Conservation (phyloP, 2,888 invertebrate genomes). For the Drosophila fungiperda region DNA sequence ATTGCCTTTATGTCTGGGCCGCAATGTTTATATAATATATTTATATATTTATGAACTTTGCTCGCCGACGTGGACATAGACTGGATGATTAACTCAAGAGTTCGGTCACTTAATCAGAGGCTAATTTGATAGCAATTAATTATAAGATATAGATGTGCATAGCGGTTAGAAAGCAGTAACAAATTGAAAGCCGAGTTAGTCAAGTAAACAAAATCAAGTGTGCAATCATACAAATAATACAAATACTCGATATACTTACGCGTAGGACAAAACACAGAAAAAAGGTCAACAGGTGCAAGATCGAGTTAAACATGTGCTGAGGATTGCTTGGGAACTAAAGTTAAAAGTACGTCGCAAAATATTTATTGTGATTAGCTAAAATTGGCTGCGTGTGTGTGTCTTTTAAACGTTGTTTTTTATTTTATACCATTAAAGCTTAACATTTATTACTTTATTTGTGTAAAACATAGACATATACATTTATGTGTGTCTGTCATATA, state of each 20-base stretch:
- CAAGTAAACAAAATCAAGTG: conserved; percentile 2
- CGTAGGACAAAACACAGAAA: conserved; percentile 46
- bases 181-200: conserved; percentile 35
- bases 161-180: conserved; percentile 56
- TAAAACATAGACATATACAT: conserved; percentile 67
- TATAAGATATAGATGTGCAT: conserved; percentile 17
- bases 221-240: conserved; percentile 13
- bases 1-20: conserved; percentile 56
- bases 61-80: conserved; percentile 40
- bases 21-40: conserved; percentile 30
- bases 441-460: conserved; percentile 70
- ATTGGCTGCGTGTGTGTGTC: conserved; percentile 35
- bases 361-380: conserved; percentile 13
- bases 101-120: conserved; percentile 21
- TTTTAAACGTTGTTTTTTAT: conserved; percentile 42
- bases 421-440: conserved; percentile 70
- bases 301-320: conserved; percentile 29
- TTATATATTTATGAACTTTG: conserved; percentile 64
- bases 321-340: conserved; percentile 15
- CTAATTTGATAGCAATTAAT: conserved; percentile 41
- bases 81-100: conserved; percentile 48
- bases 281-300: conserved; percentile 39
- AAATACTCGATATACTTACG: conserved; percentile 40
- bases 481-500: conserved; percentile 27
- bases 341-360: conserved; percentile 21